Evolutionary conservation across 2,113 vertebrate species (phyloP).

Genomic region (Chamaea fasciata): DNA sequence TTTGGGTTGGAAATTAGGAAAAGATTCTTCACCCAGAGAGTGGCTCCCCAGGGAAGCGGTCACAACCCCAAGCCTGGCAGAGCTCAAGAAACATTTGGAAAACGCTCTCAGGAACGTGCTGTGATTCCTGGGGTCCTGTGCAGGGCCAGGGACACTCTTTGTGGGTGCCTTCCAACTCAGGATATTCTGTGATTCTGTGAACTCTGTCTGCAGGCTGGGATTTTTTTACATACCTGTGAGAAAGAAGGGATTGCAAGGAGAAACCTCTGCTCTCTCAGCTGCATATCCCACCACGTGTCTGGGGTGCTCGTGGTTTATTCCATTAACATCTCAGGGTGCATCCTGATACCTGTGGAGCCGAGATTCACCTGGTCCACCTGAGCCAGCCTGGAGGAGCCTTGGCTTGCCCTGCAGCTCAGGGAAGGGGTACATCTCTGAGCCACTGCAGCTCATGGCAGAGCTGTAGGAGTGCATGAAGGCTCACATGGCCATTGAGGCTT

Average conservation of each 20-base stretch:
- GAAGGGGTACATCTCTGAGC: accelerated
- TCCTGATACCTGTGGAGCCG: neutral
- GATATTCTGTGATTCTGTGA: neutral
- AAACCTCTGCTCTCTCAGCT: neutral
- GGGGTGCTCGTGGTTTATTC: neutral
- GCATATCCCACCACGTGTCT: neutral
- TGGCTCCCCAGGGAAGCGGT: neutral
- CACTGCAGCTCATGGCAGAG: neutral
- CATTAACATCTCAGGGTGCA: neutral
- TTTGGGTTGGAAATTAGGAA: neutral
- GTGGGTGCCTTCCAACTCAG: neutral
- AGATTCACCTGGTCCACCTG: neutral
- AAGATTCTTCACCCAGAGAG: neutral
- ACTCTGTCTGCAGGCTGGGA: neutral
- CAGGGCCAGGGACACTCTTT: neutral
- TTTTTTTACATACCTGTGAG: neutral
- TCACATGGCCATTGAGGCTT: neutral
- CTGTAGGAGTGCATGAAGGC: neutral
- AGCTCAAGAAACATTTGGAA: neutral
- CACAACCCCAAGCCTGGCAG: neutral
- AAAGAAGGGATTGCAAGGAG: neutral
- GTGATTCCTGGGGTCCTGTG: neutral
- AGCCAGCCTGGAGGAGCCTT: neutral
- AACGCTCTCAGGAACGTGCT: accelerated
- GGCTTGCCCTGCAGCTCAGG: neutral